Conservation (phyloP, 2,797 vertebrate species). For the Chiloscyllium punctatum region DNA sequence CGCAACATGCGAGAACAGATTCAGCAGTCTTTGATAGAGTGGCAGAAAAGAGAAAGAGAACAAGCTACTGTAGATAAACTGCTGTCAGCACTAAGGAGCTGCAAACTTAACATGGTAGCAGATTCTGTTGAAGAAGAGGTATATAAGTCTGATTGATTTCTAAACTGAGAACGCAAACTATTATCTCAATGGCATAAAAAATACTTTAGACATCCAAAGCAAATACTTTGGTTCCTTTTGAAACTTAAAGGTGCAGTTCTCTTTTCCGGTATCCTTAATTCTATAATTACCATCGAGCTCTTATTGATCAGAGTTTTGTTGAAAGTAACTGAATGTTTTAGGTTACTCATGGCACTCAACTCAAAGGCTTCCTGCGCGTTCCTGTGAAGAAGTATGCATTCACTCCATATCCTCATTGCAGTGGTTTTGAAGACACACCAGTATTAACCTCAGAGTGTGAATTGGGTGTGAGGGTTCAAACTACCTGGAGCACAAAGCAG, state of each 20-base stretch:
- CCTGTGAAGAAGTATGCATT: not conserved
- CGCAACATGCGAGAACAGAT: constrained; percentile 57
- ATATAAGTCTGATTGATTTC: not conserved
- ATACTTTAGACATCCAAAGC: not conserved
- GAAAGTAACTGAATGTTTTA: not conserved
- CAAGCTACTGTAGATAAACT: constrained; percentile 54
- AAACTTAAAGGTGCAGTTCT: not conserved
- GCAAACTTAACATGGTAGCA: constrained; percentile 65
- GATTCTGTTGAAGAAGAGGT: constrained; percentile 59
- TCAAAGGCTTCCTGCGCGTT: not conserved
- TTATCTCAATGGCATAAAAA: not conserved
- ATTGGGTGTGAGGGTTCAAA: not conserved
- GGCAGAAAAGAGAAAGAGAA: constrained; percentile 55
- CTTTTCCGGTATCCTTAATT: not conserved
- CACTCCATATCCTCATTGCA: not conserved
- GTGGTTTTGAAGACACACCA: not conserved
- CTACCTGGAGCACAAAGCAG: not conserved
- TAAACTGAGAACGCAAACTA: not conserved
- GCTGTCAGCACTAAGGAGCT: constrained; percentile 60
- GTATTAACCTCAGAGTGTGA: no score
- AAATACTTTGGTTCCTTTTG: not conserved
- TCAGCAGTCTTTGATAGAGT: constrained; percentile 61
- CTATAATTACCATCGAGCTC: not conserved
- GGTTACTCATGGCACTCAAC: not conserved
- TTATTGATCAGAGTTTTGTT: not conserved